These are phyloP conservation scores for Iguana delicatissima DNA, from an alignment of 2,797 vertebrate species.

Conservation along the genomic window DNA sequence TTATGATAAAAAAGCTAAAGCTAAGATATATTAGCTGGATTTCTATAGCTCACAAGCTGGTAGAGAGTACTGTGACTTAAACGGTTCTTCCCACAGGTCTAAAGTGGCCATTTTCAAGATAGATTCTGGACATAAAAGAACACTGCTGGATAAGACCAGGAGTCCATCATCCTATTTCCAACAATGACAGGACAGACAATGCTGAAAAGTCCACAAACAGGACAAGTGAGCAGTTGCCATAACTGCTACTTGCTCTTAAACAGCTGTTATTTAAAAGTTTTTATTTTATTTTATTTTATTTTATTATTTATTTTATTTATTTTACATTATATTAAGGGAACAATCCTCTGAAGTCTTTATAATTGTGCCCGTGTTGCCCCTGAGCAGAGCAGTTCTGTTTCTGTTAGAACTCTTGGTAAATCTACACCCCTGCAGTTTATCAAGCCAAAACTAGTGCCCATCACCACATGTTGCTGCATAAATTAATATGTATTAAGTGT, in stretches of 20 bases:
- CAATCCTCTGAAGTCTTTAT: not conserved
- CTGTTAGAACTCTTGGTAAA: not conserved
- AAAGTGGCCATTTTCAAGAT: not conserved
- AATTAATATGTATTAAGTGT: not conserved
- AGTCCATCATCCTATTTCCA: not conserved
- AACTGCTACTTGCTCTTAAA: not conserved
- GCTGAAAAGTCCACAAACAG: not conserved
- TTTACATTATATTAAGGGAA: slow-evolving; percentile 28
- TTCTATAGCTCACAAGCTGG: not conserved
- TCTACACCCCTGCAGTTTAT: not conserved
- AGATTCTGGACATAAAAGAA: not conserved
- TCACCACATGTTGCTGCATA: too few species aligned
- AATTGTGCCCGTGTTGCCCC: not conserved
- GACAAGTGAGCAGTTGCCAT: not conserved
- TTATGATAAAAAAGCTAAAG: not conserved
- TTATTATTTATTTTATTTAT: not conserved
- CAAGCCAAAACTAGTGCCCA: not conserved
- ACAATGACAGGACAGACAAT: not conserved
- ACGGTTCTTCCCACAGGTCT: not conserved
- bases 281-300: not conserved
- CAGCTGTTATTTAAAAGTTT: not conserved
- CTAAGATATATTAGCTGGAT: not conserved
- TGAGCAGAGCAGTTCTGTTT: not conserved
- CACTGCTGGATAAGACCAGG: not conserved
- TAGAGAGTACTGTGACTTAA: not conserved